A percentile compares a stretch with the other conserved stretches of the same genome.
phyloP scores from a whole-genome alignment of 2,797 vertebrate species.

The Sebastes hopkinsi region DNA sequence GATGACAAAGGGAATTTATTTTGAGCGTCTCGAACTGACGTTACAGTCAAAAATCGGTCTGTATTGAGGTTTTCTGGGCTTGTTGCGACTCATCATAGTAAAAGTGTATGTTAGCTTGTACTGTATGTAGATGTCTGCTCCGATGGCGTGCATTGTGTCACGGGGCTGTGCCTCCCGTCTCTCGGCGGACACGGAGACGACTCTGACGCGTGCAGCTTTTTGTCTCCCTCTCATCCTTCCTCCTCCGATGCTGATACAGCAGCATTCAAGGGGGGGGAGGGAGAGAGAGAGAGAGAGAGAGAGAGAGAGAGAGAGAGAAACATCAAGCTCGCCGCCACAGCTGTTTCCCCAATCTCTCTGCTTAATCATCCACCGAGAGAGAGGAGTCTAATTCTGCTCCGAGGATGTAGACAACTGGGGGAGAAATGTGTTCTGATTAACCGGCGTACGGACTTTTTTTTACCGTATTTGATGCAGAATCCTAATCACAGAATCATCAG shows the following conservation, averaged over 20 bases:
- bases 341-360: constrained; percentile 71
- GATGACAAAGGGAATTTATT: not conserved
- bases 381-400: constrained; percentile 56
- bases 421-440: constrained; percentile 40
- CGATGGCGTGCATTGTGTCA: constrained; percentile 12
- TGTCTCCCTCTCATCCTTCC: constrained; percentile 53
- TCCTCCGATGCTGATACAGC: constrained; percentile 71
- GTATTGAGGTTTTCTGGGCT: not conserved
- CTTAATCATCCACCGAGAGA: constrained; percentile 67
- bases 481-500: constrained; percentile 57
- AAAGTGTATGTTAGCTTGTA: not conserved
- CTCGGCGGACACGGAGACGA: constrained; percentile 16
- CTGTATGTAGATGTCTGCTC: constrained; percentile 10
- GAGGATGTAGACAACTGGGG: constrained; percentile 27
- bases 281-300: not conserved
- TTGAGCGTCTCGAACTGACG: not conserved
- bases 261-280: constrained; percentile 42
- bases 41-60: not conserved
- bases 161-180: constrained; percentile 22
- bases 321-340: constrained; percentile 64
- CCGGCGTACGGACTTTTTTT: constrained; percentile 1
- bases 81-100: constrained; percentile 15
- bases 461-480: constrained; percentile 36
- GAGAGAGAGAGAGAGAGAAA: constrained; percentile 25
- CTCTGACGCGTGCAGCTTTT: constrained; percentile 49